Base-by-base conservation (phyloP, 2,113 vertebrate genomes). In the Microtus montanus region DNA sequence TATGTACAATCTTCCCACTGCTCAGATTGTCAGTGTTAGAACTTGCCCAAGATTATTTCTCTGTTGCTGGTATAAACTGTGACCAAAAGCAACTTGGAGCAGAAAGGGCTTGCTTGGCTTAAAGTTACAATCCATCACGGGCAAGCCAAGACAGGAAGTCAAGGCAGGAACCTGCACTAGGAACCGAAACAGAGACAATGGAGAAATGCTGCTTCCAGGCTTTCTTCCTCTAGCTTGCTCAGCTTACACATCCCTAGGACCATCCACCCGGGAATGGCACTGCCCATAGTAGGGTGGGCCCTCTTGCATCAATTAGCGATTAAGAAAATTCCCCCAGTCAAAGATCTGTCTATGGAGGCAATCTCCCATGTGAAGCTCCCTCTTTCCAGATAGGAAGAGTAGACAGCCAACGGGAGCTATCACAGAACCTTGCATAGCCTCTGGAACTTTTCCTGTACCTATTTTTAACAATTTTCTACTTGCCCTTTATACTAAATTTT, bases 401-500 rank as follows among this genome's bases (percentile, higher is more conserved):
- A 13, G 58, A 19, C 80, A 63, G 41, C 14, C 1, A 83, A 83
- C 5, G 26, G 7, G 24, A 41, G 17, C 24, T 9, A 5, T 83
- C 58, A 17, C 38, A 41, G 80, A 82, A 19, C n/a, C 28, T 71
- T 33, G 19, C 5, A 2, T 33, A 49, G 28, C 49, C 44, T 70
- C 84, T 82, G n/a, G 17, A 49, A n/a, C 13, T 88, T 80, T 79
- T 92, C 15, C 78, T 41, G 15, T 61, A 52, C 19, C 90, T 92
- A 66, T 70, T 82, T 78, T 92, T 68, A 38, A 74, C 24, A 91
- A 89, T 87, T 49, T 30, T 87, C 80, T 91, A 47, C 66, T 14
- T 74, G 86, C 75, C 66, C n/a, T 77, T 88, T 96, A 82, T 61
- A 54, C 5, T 41, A 64, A 75, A 93, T 74, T 38, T n/a, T 30